These are phyloP conservation scores for Cettia cetti DNA, from an alignment of 2,113 vertebrate genomes.

Conservation along the genomic window DNA sequence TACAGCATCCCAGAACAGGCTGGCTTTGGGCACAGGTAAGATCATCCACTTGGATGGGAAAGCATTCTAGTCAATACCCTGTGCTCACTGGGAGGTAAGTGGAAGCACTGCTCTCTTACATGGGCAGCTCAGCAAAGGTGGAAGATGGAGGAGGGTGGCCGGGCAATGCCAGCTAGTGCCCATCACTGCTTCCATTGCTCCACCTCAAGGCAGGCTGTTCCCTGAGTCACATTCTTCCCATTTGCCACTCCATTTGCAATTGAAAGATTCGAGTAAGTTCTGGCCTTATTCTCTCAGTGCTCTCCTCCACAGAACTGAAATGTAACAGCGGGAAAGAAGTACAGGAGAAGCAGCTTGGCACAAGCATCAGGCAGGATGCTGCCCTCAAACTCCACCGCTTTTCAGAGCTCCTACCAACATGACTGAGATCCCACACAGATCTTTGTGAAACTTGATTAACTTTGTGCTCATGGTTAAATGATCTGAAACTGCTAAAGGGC, in stretches of 20 bases:
- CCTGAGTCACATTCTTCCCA: neutral
- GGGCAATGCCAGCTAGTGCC: neutral
- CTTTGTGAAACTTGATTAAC: conserved; percentile 14
- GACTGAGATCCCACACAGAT: neutral
- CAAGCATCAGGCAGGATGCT: neutral
- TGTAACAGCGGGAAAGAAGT: neutral
- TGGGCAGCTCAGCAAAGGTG: neutral
- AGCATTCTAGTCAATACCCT: neutral
- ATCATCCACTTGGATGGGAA: neutral
- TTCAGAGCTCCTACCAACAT: neutral
- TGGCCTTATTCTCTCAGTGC: neutral
- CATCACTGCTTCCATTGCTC: neutral
- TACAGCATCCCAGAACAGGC: neutral
- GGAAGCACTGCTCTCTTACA: neutral
- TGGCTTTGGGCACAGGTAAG: neutral
- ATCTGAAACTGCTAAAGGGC: neutral
- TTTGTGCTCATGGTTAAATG: neutral
- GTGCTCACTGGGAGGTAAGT: neutral
- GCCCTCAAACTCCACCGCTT: neutral
- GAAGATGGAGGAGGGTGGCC: neutral
- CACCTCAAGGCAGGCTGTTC: neutral
- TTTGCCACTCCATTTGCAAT: neutral
- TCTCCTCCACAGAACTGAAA: neutral
- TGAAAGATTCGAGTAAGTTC: neutral
- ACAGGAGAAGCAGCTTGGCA: neutral